phyloP scores from a whole-genome alignment of 2,797 vertebrate species.

The Danio aesculapii region DNA sequence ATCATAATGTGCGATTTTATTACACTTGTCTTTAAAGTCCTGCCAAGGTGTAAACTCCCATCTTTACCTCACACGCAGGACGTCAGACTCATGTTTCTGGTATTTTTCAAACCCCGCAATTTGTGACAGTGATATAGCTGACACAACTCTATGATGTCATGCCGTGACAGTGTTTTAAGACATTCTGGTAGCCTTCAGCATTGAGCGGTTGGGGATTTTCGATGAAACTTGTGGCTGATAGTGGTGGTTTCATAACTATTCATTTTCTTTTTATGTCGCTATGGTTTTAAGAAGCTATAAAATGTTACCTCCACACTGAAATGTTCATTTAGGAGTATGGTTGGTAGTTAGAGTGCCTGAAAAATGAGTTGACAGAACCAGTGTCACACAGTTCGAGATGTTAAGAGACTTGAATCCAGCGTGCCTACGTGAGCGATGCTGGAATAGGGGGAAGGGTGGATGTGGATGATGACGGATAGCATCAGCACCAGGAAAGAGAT shows the following conservation, averaged over 20 bases:
- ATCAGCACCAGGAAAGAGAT: conserved; percentile 37
- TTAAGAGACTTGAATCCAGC: background rate
- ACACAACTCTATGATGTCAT: conserved; percentile 52
- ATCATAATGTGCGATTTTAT: background rate
- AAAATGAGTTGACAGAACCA: background rate
- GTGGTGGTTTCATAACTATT: background rate
- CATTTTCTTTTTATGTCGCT: background rate
- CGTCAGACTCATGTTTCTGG: conserved; percentile 20
- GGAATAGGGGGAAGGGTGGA: conserved; percentile 25
- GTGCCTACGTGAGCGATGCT: conserved; percentile 6
- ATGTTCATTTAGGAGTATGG: background rate
- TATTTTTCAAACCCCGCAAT: conserved; percentile 8
- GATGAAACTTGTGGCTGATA: background rate
- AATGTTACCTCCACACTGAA: background rate
- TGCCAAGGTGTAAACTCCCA: background rate
- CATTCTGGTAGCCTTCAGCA: conserved; percentile 27
- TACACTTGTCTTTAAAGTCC: conserved; percentile 18
- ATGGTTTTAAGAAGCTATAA: background rate
- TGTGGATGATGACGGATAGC: conserved; percentile 11
- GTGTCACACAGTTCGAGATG: background rate
- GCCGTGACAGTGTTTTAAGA: conserved; percentile 5
- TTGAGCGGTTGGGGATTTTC: background rate
- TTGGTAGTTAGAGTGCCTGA: background rate
- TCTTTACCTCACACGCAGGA: conserved; percentile 18
- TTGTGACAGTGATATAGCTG: conserved; percentile 9